phyloP scores from a whole-genome alignment of 1,140 invertebrate genomes.

The Brevipalpus yothersi region DNA sequence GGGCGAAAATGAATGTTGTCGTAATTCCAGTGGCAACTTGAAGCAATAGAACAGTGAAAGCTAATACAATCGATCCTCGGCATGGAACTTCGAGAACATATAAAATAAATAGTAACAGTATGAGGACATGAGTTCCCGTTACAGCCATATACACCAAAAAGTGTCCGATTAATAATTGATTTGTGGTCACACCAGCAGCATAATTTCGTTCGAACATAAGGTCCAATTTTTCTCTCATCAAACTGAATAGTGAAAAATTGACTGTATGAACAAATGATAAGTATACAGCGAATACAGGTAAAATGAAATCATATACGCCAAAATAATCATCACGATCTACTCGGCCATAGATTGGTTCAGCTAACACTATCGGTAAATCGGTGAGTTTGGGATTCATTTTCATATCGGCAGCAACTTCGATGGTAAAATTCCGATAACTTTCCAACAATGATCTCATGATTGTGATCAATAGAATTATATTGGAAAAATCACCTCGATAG shows the following conservation, averaged over 20 bases:
- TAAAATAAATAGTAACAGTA: background rate
- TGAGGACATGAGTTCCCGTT: background rate
- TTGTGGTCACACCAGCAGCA: background rate
- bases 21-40: slow-evolving; percentile 71
- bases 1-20: slow-evolving; percentile 66
- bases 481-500: background rate
- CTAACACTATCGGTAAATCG: background rate
- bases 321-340: background rate
- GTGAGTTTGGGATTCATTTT: background rate
- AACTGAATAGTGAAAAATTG: background rate
- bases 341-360: background rate
- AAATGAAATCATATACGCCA: background rate
- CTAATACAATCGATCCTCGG: background rate
- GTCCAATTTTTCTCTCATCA: background rate
- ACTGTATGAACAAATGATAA: background rate
- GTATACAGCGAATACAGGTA: background rate
- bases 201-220: slow-evolving; percentile 1
- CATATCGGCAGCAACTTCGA: background rate
- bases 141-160: background rate
- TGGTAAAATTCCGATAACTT: background rate
- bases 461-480: background rate
- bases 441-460: background rate
- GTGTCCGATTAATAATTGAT: background rate
- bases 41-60: slow-evolving; percentile 21
- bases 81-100: slow-evolving; percentile 1